Base-by-base conservation (phyloP, 2,888 invertebrate species). In the Aporophyla lueneburgensis region DNA sequence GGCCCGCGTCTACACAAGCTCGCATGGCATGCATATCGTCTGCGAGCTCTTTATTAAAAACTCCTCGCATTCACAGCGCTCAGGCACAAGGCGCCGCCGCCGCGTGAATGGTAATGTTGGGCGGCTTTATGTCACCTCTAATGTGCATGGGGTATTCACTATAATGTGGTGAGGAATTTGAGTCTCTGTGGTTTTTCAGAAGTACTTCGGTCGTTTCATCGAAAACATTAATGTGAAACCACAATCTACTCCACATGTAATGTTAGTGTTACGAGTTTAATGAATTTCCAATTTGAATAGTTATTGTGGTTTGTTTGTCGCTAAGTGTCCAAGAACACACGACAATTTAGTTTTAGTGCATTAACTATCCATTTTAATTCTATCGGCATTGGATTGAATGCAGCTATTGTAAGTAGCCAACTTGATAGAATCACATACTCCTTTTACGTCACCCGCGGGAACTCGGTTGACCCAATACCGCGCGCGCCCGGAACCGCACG, bases 11-110 rank as follows among this genome's bases (percentile, higher is more conserved):
- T 43, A 27, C 72, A 66, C 69, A 71, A 71, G 74, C 68, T 62
- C 62, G 73, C 67, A 72, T 53, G 77, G 81, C 74, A 86, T 84
- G 85, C 84, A 78, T 81, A 84, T 84, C 77, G 72, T 83, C 71
- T 76, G 61, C 46, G 40, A 73, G 73, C 71, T 71, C 79, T 84
- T 84, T 84, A 86, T 86, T 86, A 78, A 86, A 86, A 78, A 83
- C 33, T 76, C 77, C 62, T 65, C 77, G 74, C 76, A 86, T 86
- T 86, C 77, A 86, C 76, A 72, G 19, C 72, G 75, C 56, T 16
- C 61, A 27, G 53, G 61, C 67, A 65, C 69, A 71, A 56, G 63
- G 59, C 68, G 65, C 21, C 33, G 33, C 21, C 33, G 33, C 33
- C 69, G 61, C 49, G 76, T 80, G 59, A 72, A 80, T 77, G 74